Evolutionary conservation across 2,888 invertebrate genomes (phyloP).

Genomic region (Itoplectis maculator): DNA sequence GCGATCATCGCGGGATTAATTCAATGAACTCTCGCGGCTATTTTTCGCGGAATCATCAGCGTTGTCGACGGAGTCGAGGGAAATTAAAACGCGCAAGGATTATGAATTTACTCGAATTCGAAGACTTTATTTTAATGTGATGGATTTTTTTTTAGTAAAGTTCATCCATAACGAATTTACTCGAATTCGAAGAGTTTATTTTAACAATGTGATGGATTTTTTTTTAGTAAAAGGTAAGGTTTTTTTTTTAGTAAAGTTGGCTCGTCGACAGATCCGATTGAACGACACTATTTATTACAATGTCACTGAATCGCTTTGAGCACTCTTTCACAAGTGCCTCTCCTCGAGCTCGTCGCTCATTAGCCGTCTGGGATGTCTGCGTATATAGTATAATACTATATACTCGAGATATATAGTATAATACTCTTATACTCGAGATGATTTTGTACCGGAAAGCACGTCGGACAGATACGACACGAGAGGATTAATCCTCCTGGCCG

Average conservation of each 20-base stretch:
- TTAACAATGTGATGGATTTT: too few relatives aligned
- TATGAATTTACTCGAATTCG: background rate
- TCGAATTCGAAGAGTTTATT: too few relatives aligned
- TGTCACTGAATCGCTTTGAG: conserved; percentile 30
- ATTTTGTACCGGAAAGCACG: background rate
- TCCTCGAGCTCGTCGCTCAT: conserved; percentile 34
- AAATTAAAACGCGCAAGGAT: too few relatives aligned
- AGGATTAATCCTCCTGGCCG: conserved; percentile 12
- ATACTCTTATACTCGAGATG: conserved; percentile 6
- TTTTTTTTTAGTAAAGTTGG: too few relatives aligned
- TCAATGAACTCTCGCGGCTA: conserved; percentile 60
- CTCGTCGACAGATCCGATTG: conserved; percentile 7
- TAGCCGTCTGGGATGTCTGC: conserved; percentile 46
- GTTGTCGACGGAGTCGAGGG: background rate
- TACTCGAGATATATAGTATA: too few relatives aligned
- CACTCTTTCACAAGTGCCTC: conserved; percentile 13
- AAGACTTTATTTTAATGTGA: too few relatives aligned
- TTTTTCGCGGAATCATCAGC: conserved; percentile 18
- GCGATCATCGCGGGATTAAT: conserved; percentile 56
- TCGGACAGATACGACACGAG: conserved; percentile 14
- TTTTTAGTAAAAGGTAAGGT: too few relatives aligned
- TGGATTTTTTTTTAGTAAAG: background rate
- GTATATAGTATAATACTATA: too few relatives aligned
- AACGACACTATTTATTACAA: conserved; percentile 6
- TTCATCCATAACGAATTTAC: background rate